Evolutionary conservation across 2,113 vertebrate genomes (phyloP).

Genomic region (Osmerus eperlanus): DNA sequence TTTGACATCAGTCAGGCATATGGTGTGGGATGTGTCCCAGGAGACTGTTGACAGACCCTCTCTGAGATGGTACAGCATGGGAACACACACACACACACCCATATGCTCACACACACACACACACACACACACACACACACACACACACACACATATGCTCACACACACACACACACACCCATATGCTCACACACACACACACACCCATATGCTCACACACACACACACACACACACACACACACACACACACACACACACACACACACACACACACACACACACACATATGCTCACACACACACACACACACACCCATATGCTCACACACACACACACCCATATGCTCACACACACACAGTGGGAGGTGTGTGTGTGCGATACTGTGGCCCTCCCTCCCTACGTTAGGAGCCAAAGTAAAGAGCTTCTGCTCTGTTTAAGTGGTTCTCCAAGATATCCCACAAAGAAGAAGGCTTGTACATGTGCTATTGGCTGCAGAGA

Average conservation of each 20-base stretch:
- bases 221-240: no score
- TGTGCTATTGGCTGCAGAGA: slow-evolving; percentile 24
- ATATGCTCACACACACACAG: slow-evolving; percentile 11
- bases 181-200: no score
- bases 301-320: no score
- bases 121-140: neutral
- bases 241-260: no score
- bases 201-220: neutral
- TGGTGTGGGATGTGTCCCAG: slow-evolving; percentile 53
- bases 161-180: neutral
- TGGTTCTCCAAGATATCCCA: slow-evolving; percentile 67
- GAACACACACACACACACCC: neutral
- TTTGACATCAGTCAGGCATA: slow-evolving; percentile 60
- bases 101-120: neutral
- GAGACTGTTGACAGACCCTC: slow-evolving; percentile 47
- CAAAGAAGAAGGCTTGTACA: slow-evolving; percentile 66
- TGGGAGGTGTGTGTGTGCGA: slow-evolving; percentile 41
- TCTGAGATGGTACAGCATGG: slow-evolving; percentile 38
- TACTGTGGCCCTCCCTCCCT: slow-evolving; percentile 51
- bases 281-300: neutral
- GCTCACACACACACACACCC: no score
- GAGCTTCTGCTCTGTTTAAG: slow-evolving; percentile 67
- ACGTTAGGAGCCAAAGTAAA: slow-evolving; percentile 68
- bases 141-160: neutral
- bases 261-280: no score